phyloP scores from a whole-genome alignment of 2,113 vertebrate species.

The Muntiacus reevesi region DNA sequence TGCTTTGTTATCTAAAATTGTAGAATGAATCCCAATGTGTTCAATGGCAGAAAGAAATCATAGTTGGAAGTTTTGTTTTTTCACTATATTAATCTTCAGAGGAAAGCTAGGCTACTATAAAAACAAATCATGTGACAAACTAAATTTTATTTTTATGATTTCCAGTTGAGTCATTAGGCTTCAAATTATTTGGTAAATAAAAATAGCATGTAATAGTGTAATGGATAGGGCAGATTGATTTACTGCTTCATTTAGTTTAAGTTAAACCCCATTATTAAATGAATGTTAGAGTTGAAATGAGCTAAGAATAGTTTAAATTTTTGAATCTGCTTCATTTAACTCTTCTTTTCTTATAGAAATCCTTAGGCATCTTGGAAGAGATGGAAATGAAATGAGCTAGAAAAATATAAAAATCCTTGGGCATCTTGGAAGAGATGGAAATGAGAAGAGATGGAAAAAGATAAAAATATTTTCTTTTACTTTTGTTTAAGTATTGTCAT shows the following conservation, averaged over 20 bases:
- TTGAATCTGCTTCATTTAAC: not conserved
- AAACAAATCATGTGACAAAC: not conserved
- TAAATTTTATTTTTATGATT: not conserved
- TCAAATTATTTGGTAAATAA: constrained; percentile 1
- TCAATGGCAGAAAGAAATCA: not conserved
- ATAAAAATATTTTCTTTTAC: not conserved
- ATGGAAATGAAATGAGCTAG: not conserved
- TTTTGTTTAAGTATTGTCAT: not conserved
- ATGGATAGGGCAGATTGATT: not conserved
- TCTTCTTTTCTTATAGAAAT: not conserved
- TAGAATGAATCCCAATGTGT: not conserved
- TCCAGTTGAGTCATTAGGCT: not conserved
- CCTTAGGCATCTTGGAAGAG: not conserved
- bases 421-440: not conserved
- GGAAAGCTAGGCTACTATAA: not conserved
- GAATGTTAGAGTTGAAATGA: not conserved
- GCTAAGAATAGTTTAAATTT: not conserved
- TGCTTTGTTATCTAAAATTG: not conserved
- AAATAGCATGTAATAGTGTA: not conserved
- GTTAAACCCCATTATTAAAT: not conserved
- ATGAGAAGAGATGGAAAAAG: not conserved
- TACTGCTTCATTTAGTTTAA: not conserved
- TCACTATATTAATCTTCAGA: not conserved
- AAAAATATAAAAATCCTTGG: not conserved
- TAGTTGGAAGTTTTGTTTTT: not conserved